Evolutionary conservation across 2,797 vertebrate species (phyloP), one percentile per base, ranked within the genome.

Genomic region (Monodelphis domestica): DNA sequence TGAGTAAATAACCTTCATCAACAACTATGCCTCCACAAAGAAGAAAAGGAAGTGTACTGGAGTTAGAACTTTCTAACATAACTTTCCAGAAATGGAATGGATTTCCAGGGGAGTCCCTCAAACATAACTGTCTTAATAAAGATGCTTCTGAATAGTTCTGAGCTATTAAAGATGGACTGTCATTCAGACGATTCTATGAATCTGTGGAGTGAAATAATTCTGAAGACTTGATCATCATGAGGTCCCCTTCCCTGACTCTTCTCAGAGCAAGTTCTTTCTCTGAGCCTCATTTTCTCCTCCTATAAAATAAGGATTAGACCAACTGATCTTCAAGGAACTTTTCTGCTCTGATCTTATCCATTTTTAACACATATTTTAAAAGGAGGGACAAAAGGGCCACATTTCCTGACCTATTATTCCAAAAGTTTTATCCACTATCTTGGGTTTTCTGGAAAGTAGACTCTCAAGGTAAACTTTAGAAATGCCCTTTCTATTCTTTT

Each of bases 291-390:
- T 12, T 91, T 94, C 70, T 54, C 93, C 52, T 51, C 54, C 94
- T 92, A 91, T 91, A 88, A 97, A 93, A 91, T 57, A 50, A 70
- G 30, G 94, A 21, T 78, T 78, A 63, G 21, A 78, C n/a, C 38
- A 45, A 78, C 38, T 45, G 63, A 78, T 78, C 2, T 24, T 38
- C 45, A 78, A 78, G n/a, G n/a, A 78, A 45, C 17, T 0, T 78
- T 78, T 63, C 7, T 38, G n/a, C 63, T 78, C 63, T 78, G 63
- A 78, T 78, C 17, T 38, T 78, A 78, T 0, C 59, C n/a, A 38
- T 78, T 78, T 59, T 78, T 38, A 78, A 78, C n/a, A 78, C n/a
- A 24, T 78, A 21, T 45, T 78, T 78, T n/a, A 45, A 78, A 78
- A 63, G 63, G 63, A 38, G 63, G 63, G 63, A 38, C n/a, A 29